phyloP scores from a whole-genome alignment of 92 coral and sea anemone species.

The Umimayanthus chanpuru region DNA sequence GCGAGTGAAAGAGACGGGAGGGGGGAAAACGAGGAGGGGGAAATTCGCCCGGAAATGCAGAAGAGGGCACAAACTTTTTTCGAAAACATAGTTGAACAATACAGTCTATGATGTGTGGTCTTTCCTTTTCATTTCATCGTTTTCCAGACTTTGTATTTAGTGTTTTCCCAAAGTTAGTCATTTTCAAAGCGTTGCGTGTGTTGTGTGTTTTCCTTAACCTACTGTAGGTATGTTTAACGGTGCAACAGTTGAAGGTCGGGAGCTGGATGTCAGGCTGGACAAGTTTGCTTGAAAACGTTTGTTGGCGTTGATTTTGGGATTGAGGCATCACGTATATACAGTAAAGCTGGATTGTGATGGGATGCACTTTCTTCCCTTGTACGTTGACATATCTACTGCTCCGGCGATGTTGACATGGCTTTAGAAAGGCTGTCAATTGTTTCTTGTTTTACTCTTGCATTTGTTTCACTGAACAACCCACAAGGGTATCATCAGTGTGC shows the following conservation, averaged over 20 bases:
- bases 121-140: neutral
- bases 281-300: slow-evolving; percentile 74
- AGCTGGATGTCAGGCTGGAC: slow-evolving; percentile 94
- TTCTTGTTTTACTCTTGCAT: slow-evolving; percentile 7
- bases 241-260: slow-evolving; percentile 84
- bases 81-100: neutral
- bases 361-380: slow-evolving; percentile 1
- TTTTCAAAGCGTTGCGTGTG: neutral
- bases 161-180: neutral
- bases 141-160: neutral
- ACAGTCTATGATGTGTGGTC: too few species aligned
- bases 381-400: neutral
- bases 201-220: slow-evolving; percentile 70
- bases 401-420: neutral
- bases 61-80: neutral
- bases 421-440: neutral
- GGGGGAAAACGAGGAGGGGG: neutral
- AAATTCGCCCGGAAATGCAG: neutral
- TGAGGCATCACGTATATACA: neutral
- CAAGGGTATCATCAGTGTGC: neutral
- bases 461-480: slow-evolving; percentile 3
- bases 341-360: neutral
- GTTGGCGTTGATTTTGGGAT: slow-evolving; percentile 8
- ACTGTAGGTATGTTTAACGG: slow-evolving; percentile 78
- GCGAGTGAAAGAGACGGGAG: neutral